Evolutionary conservation across 2,113 vertebrate species (phyloP), one percentile per base, ranked within the genome.

Genomic region (Corydoras maculifer): DNA sequence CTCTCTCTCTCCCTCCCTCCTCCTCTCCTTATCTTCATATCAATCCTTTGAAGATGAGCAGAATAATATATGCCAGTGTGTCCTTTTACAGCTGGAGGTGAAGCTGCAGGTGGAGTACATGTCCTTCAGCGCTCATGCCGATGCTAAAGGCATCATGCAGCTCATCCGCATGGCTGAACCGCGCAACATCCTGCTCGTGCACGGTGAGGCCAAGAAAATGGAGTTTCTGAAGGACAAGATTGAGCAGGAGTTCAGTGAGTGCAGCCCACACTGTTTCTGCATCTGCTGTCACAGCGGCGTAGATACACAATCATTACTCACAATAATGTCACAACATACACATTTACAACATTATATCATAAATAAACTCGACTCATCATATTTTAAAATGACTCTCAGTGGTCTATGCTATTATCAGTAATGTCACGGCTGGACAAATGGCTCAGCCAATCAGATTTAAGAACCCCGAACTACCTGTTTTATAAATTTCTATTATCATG

Each of bases 41-140:
- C 51, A 53, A 10, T 53, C 10, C 51, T 53, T 53, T 53, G 13
- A 53, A 25, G 18, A 10, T 53, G 51, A 14, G 51, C 11, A 8
- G 51, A 6, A 9, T 8, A 18, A 5, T 69, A 12, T 70, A 5
- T 58, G 59, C 31, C 14, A 63, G 48, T 82, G 25, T 75, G 64
- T 58, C 35, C 54, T 57, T 60, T 50, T 25, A 10, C 82, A 99
- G 97, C 58, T 99, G 84, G 95, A 98, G 0, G 94, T 99, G 51
- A 98, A 97, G 89, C 92, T 99, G 82, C 97, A 99, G 86, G 97
- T 99, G 85, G 97, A 99, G 77, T 99, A 99, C 88, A 99, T 99
- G 96, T 98, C 96, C 8, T 99, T 99, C 85, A 99, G 96, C 0
- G 95, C 95, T 50, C 97, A 98, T 0, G 97, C 97, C 0, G 96